Conservation (phyloP, 1,140 invertebrate genomes). For the Daktulosphaira vitifoliae region DNA sequence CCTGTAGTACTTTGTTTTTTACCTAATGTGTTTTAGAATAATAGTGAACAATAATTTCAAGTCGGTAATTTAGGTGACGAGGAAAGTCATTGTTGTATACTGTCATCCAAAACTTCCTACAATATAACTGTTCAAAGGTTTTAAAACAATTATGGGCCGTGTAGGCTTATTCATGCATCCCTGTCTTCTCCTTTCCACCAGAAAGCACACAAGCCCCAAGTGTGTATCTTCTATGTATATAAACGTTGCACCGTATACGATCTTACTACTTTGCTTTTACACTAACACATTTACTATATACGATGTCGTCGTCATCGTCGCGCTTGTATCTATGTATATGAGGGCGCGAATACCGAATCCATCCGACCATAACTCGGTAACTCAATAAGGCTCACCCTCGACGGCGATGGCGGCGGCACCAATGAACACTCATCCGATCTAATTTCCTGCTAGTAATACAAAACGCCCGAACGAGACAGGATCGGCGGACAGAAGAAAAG, state of each 20-base stretch:
- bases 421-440: constrained; percentile 25
- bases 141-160: constrained; percentile 15
- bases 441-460: constrained; percentile 22
- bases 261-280: too few relatives aligned
- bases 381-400: constrained; percentile 30
- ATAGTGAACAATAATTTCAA: too few relatives aligned
- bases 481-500: background rate
- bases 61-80: too few relatives aligned
- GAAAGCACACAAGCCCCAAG: too few relatives aligned
- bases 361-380: constrained; percentile 28
- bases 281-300: background rate
- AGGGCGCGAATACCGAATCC: background rate
- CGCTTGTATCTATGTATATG: background rate
- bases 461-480: background rate
- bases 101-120: too few relatives aligned
- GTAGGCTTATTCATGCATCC: background rate
- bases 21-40: too few relatives aligned
- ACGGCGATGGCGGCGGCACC: background rate
- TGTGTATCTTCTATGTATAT: too few relatives aligned
- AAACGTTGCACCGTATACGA: background rate
- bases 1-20: too few relatives aligned
- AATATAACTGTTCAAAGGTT: constrained; percentile 19
- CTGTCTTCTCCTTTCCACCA: background rate
- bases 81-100: too few relatives aligned
- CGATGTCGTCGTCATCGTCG: background rate